Percentiles rank a stretch among this genome's conserved stretches.
These are phyloP conservation scores for Sphaeridia pumilis DNA, from an alignment of 2,888 invertebrate species.

Conservation along the genomic window DNA sequence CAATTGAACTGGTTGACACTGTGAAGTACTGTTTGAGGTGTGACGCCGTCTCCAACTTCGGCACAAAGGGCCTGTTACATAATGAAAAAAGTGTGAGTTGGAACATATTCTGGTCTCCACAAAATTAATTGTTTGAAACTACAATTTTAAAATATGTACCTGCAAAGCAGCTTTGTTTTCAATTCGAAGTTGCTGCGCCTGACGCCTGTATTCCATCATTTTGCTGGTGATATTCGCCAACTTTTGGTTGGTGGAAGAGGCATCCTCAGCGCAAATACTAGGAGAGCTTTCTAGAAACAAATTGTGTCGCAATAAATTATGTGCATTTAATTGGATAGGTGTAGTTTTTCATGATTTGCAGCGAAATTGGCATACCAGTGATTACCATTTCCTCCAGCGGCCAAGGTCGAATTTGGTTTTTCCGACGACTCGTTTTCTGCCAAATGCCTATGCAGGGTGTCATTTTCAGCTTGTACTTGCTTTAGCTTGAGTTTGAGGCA, in stretches of 20 bases:
- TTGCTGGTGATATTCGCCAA: constrained; percentile 26
- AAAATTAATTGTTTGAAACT: no score
- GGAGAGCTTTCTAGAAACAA: no score
- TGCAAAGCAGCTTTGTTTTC: constrained; percentile 44
- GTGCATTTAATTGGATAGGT: no score
- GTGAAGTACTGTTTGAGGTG: constrained; percentile 45
- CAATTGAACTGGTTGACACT: constrained; percentile 52
- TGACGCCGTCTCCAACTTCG: constrained; percentile 61
- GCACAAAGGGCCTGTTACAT: constrained; percentile 54
- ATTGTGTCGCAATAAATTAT: no score
- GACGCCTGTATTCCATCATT: constrained; percentile 46
- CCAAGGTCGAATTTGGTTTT: no score
- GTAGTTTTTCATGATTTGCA: no score
- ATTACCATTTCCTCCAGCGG: constrained; percentile 4
- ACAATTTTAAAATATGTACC: constrained; percentile 13
- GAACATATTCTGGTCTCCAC: no score
- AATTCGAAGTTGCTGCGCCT: constrained; percentile 55
- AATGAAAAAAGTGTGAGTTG: no score
- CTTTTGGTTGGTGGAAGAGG: constrained; percentile 19
- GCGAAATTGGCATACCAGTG: no score
- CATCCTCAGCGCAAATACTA: no score
- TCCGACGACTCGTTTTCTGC: no score
- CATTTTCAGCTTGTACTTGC: constrained; percentile 41
- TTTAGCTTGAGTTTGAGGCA: constrained; percentile 48
- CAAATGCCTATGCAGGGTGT: constrained; percentile 8